These are phyloP conservation scores for Pteruthius melanotis DNA, from an alignment of 2,113 vertebrate species.

Conservation along the genomic window DNA sequence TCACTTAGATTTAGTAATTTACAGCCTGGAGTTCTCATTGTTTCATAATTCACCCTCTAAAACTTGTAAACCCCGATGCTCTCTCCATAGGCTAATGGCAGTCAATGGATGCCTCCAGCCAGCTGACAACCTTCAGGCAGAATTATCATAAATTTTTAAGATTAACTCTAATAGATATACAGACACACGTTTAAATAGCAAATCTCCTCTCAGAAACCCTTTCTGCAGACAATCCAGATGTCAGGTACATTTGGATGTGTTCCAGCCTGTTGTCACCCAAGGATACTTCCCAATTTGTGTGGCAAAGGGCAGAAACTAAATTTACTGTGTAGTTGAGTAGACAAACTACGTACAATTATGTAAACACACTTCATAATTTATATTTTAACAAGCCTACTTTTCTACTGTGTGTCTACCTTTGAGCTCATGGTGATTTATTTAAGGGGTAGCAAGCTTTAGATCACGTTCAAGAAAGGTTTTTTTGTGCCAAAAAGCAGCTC, in stretches of 20 bases:
- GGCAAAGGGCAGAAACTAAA: neutral
- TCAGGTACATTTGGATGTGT: neutral
- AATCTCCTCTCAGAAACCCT: neutral
- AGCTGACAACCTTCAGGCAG: neutral
- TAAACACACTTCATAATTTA: neutral
- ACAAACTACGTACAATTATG: neutral
- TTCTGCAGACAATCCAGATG: neutral
- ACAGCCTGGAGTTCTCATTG: neutral
- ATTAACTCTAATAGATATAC: neutral
- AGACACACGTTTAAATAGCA: neutral
- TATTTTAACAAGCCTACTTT: neutral
- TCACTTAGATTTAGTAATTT: neutral
- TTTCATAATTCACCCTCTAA: neutral
- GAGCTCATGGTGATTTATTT: neutral
- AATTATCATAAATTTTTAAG: neutral
- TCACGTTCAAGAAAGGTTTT: neutral
- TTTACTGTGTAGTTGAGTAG: neutral
- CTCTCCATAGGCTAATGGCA: neutral
- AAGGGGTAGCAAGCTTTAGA: neutral
- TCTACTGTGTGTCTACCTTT: neutral
- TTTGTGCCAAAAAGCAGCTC: neutral
- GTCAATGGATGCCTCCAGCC: neutral
- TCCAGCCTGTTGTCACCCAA: neutral
- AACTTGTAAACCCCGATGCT: neutral
- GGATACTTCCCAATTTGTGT: neutral